Conservation (phyloP, 64 coral and sea anemone genomes). For the Stichodactyla mertensii region DNA sequence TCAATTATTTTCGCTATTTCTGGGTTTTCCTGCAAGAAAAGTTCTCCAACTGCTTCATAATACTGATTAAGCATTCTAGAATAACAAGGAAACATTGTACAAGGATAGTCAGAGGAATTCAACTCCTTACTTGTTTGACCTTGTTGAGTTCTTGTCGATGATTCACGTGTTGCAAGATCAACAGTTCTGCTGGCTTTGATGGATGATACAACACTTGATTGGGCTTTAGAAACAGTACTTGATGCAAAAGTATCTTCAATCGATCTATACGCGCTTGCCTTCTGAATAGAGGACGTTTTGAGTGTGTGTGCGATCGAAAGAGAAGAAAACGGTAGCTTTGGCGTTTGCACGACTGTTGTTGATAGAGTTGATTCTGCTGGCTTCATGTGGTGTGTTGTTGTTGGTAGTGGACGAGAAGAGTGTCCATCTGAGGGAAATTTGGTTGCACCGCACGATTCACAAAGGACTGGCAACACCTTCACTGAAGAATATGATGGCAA, state of each 20-base stretch:
- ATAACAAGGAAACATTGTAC: not conserved
- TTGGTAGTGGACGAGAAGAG: not conserved
- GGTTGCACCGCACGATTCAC: not conserved
- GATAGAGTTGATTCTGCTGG: not conserved
- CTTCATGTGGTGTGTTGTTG: not conserved
- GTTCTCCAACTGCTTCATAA: too few relatives aligned
- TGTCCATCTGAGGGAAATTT: not conserved
- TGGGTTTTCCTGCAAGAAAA: too few relatives aligned
- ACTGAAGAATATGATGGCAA: not conserved
- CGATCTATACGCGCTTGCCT: not conserved
- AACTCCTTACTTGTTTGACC: not conserved
- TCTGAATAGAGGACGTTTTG: not conserved
- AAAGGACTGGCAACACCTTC: not conserved
- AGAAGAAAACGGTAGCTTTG: not conserved
- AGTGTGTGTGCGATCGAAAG: not conserved
- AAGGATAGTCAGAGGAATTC: not conserved
- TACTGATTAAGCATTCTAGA: too few relatives aligned
- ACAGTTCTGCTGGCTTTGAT: not conserved
- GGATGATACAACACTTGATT: not conserved
- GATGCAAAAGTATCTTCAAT: not conserved
- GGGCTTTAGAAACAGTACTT: not conserved
- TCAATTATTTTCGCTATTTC: too few relatives aligned
- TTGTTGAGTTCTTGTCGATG: not conserved
- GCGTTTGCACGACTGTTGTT: not conserved
- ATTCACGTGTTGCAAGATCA: not conserved